phyloP scores from a whole-genome alignment of 2,888 invertebrate genomes.

The Aromia moschata region DNA sequence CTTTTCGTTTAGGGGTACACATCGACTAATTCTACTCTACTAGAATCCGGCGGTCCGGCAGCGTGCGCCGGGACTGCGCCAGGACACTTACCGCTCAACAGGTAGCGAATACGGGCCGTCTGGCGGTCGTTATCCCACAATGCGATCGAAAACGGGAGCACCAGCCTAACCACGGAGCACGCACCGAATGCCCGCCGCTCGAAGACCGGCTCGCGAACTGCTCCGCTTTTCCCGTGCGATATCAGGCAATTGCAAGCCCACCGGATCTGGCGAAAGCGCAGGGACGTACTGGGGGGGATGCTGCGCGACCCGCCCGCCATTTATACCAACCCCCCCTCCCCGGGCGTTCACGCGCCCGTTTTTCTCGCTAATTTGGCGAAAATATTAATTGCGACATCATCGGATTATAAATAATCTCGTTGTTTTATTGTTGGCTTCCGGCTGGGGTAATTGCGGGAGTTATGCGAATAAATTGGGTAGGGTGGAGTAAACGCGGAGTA shows the following conservation, averaged over 20 bases:
- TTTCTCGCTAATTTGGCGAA: background rate
- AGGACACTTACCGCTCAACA: slow-evolving; percentile 22
- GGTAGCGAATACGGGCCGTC: slow-evolving; percentile 3
- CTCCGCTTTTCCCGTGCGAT: slow-evolving; percentile 15
- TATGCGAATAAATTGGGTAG: too few relatives aligned
- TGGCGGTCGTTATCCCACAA: background rate
- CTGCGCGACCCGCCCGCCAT: background rate
- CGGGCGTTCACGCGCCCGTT: background rate
- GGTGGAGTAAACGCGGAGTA: too few relatives aligned
- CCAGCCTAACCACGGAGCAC: too few relatives aligned
- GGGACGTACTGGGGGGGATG: slow-evolving; percentile 23
- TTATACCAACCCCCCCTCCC: background rate
- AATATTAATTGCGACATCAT: background rate
- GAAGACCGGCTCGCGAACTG: slow-evolving; percentile 18
- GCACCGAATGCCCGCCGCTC: too few relatives aligned
- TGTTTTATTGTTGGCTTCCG: background rate
- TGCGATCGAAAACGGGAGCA: slow-evolving; percentile 2
- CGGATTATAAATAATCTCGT: too few relatives aligned
- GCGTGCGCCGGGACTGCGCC: background rate
- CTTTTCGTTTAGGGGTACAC: too few relatives aligned
- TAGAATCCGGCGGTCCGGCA: too few relatives aligned
- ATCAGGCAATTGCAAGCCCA: slow-evolving; percentile 41
- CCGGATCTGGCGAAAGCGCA: slow-evolving; percentile 42
- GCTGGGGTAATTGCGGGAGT: too few relatives aligned
- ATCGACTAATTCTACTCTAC: too few relatives aligned